These are phyloP conservation scores for Plestiodon gilberti DNA, from an alignment of 2,113 vertebrate genomes.

Conservation along the genomic window DNA sequence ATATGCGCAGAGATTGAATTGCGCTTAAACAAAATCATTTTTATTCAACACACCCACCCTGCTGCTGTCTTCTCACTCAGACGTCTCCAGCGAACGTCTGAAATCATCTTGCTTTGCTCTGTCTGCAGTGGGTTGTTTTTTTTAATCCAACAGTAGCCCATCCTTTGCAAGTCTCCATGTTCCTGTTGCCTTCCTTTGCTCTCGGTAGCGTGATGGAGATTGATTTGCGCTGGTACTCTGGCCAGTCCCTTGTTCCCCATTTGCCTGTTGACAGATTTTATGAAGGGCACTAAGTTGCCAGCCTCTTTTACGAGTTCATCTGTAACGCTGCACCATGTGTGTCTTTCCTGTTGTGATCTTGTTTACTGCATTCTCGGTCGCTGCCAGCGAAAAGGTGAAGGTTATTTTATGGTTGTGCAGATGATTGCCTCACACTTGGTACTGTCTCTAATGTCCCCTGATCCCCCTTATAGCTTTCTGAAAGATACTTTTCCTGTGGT, in stretches of 20 bases:
- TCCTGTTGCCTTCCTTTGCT: conserved; percentile 1
- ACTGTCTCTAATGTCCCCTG: conserved; percentile 46
- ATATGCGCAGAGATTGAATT: neutral
- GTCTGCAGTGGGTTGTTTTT: neutral
- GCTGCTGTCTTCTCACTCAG: neutral
- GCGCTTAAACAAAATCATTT: neutral
- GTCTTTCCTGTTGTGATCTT: conserved; percentile 61
- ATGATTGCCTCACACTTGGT: conserved; percentile 59
- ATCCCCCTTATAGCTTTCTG: conserved; percentile 51
- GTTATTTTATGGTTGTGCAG: conserved; percentile 63
- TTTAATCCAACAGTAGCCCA: conserved; percentile 2
- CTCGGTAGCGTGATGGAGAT: conserved; percentile 25
- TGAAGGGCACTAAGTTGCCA: conserved; percentile 68
- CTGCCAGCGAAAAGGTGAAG: conserved; percentile 67
- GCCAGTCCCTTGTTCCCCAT: conserved; percentile 59
- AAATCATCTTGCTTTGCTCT: conserved; percentile 3
- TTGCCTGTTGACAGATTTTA: conserved; percentile 70
- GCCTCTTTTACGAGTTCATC: conserved; percentile 71
- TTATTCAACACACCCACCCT: neutral
- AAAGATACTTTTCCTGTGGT: conserved; percentile 63
- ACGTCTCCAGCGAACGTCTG: neutral
- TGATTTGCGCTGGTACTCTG: conserved; percentile 53
- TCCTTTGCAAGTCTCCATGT: conserved; percentile 20
- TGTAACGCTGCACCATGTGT: conserved; percentile 49
- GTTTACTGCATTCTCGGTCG: conserved; percentile 62